phyloP scores from a whole-genome alignment of 2,113 vertebrate genomes.

The Heteronetta atricapilla region DNA sequence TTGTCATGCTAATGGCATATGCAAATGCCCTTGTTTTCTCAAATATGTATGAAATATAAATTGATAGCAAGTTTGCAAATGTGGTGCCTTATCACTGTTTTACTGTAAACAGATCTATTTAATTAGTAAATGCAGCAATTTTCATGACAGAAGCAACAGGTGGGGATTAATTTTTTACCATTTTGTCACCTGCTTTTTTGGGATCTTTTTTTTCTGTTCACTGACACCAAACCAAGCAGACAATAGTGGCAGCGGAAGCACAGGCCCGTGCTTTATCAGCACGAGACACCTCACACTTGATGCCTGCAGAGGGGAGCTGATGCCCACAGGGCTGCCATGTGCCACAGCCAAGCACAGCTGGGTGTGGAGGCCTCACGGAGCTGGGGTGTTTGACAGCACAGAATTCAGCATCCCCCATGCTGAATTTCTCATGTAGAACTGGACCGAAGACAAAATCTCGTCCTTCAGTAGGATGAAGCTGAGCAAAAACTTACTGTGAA shows the following conservation, averaged over 20 bases:
- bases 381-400: rapidly evolving
- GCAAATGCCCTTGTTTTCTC: background rate
- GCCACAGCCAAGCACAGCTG: background rate
- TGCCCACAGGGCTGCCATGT: rapidly evolving
- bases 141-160: background rate
- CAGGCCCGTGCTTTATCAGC: background rate
- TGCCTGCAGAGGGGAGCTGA: background rate
- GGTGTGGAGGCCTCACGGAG: rapidly evolving
- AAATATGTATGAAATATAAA: conserved; percentile 15
- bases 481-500: background rate
- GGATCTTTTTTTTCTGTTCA: background rate
- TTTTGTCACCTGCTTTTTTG: background rate
- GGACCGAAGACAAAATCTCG: background rate
- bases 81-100: background rate
- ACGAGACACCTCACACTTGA: rapidly evolving
- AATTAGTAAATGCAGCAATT: background rate
- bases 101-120: background rate
- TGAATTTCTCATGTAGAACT: background rate
- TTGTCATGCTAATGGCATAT: background rate
- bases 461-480: background rate
- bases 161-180: background rate
- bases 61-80: background rate
- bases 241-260: background rate
- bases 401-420: background rate
- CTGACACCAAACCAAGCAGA: background rate